Conservation (phyloP, 2,113 vertebrate genomes). For the Melanocharis versteri region DNA sequence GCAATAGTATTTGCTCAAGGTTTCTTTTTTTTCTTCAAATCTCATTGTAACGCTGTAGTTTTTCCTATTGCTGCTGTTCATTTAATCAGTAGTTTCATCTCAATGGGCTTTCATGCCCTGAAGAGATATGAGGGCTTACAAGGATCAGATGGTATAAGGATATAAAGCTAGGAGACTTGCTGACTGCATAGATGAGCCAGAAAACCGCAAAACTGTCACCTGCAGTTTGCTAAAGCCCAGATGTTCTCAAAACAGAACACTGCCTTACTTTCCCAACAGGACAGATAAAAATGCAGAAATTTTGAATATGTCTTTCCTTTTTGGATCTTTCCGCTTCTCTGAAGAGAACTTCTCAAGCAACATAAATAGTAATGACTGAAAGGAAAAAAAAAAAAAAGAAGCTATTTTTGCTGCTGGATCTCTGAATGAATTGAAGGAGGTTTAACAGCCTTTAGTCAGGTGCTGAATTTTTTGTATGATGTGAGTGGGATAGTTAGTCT, state of each 20-base stretch:
- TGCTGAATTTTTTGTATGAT: accelerated
- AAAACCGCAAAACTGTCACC: background rate
- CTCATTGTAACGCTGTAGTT: background rate
- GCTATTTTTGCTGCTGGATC: background rate
- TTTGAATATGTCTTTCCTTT: background rate
- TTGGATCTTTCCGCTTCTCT: background rate
- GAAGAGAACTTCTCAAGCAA: background rate
- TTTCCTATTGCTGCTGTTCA: background rate
- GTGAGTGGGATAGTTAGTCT: background rate
- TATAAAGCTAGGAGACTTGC: background rate
- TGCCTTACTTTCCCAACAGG: background rate
- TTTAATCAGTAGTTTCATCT: conserved; percentile 33
- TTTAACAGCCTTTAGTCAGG: background rate
- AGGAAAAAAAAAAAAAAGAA: background rate
- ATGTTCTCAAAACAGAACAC: background rate
- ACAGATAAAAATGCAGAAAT: background rate
- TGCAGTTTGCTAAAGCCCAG: background rate
- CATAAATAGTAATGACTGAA: background rate
- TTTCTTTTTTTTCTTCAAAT: background rate
- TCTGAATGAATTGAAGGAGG: background rate
- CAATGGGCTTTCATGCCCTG: background rate
- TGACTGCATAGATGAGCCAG: background rate
- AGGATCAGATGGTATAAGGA: background rate
- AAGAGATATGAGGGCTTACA: conserved; percentile 31
- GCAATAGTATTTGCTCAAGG: background rate